These are phyloP conservation scores for Musca vetustissima DNA, from an alignment of 1,140 invertebrate species.

Conservation along the genomic window DNA sequence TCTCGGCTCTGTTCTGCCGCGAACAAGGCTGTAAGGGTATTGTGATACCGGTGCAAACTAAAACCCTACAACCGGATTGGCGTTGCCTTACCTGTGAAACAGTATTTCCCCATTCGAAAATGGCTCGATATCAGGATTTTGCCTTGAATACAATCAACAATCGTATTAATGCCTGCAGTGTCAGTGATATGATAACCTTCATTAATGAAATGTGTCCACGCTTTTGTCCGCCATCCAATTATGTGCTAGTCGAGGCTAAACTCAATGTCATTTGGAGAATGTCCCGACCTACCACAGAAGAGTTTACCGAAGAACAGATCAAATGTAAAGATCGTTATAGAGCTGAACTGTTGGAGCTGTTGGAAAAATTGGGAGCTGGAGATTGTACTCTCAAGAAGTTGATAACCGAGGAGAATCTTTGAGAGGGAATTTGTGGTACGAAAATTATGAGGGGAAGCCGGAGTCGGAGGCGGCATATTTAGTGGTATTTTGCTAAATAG, in stretches of 20 bases:
- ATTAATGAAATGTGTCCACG: constrained; percentile 51
- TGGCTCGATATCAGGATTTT: constrained; percentile 53
- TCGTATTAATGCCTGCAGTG: constrained; percentile 48
- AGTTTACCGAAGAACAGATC: constrained; percentile 42
- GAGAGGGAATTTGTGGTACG: not conserved
- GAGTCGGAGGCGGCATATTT: not conserved
- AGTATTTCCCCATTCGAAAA: constrained; percentile 47
- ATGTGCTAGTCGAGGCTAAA: constrained; percentile 51
- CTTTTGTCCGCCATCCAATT: constrained; percentile 51
- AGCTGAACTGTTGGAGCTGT: constrained; percentile 52
- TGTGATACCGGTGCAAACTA: constrained; percentile 50
- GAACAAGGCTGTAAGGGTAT: constrained; percentile 49
- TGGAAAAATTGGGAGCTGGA: constrained; percentile 55
- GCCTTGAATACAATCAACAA: constrained; percentile 52
- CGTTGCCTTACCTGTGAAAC: constrained; percentile 48
- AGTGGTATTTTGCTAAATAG: not conserved
- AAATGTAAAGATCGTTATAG: constrained; percentile 54
- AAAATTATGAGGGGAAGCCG: not conserved
- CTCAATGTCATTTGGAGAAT: constrained; percentile 53
- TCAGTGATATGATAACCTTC: constrained; percentile 50
- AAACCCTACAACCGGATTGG: constrained; percentile 49
- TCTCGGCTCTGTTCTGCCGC: constrained; percentile 50
- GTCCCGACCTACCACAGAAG: constrained; percentile 38
- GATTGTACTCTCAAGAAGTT: constrained; percentile 56
- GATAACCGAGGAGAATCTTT: constrained; percentile 48